A percentile compares a stretch with the other conserved stretches of the same genome.
phyloP scores from a whole-genome alignment of 2,797 vertebrate genomes.

The Gymnothorax reevesii region DNA sequence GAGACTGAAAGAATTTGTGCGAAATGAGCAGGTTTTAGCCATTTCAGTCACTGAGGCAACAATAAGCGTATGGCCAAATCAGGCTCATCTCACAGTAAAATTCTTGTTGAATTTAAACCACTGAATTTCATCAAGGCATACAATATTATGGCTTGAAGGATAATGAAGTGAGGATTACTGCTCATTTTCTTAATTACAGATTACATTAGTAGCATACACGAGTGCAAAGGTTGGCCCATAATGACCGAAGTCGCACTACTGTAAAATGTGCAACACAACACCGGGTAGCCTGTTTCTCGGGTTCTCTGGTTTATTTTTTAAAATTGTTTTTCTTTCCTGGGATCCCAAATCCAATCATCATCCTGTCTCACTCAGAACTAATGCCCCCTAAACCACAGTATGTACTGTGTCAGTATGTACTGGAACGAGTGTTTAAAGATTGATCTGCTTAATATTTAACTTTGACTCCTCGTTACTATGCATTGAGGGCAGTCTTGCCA shows the following conservation, averaged over 20 bases:
- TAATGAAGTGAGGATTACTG: too few species aligned
- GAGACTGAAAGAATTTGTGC: too few species aligned
- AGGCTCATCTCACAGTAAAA: too few species aligned
- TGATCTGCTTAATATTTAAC: not conserved
- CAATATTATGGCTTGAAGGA: too few species aligned
- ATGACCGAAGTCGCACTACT: not conserved
- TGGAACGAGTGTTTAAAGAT: not conserved
- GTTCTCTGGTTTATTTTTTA: not conserved
- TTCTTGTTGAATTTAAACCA: too few species aligned
- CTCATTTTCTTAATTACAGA: not conserved
- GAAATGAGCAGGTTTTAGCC: too few species aligned
- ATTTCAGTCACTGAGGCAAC: too few species aligned
- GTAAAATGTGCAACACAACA: not conserved
- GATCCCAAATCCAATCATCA: not conserved
- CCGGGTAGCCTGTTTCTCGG: not conserved
- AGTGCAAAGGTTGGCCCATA: not conserved
- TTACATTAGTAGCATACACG: not conserved
- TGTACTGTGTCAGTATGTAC: not conserved
- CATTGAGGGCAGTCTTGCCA: not conserved
- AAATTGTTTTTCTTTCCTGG: not conserved
- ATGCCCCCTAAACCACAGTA: too few species aligned
- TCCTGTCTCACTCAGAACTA: not conserved
- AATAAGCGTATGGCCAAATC: too few species aligned
- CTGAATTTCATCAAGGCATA: too few species aligned
- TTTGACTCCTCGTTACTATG: not conserved